Evolutionary conservation across 1,140 invertebrate genomes (phyloP).

Genomic region (Aplysia californica): DNA sequence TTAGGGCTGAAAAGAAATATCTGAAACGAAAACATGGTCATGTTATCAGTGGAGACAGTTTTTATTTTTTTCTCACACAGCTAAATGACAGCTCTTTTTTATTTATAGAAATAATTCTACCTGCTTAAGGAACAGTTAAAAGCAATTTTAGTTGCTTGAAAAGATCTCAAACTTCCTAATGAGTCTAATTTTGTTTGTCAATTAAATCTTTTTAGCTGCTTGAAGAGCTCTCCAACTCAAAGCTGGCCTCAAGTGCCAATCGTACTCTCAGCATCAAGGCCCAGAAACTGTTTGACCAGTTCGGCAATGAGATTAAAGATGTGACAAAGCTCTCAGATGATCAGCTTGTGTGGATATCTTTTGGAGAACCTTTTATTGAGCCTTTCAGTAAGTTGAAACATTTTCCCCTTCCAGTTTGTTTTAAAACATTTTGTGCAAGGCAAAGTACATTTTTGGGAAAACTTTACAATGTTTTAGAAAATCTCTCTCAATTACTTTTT

Average conservation of each 20-base stretch:
- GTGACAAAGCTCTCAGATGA: constrained; percentile 36
- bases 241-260: constrained; percentile 38
- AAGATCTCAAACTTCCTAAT: neutral
- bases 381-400: constrained; percentile 60
- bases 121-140: too few relatives aligned
- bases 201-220: constrained; percentile 43
- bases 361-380: constrained; percentile 61
- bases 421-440: too few relatives aligned
- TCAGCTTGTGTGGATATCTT: constrained; percentile 58
- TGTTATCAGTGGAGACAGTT: neutral
- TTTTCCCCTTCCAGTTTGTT: neutral
- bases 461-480: too few relatives aligned
- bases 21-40: neutral
- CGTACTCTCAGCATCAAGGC: constrained; percentile 54
- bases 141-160: too few relatives aligned
- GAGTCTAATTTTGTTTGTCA: neutral
- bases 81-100: too few relatives aligned
- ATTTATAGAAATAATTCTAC: too few relatives aligned
- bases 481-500: too few relatives aligned
- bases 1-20: too few relatives aligned
- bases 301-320: constrained; percentile 57
- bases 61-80: too few relatives aligned
- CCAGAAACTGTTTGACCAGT: constrained; percentile 52
- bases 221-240: constrained; percentile 51
- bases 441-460: too few relatives aligned